Base-by-base conservation (phyloP, 1,140 invertebrate species). In the Psilanteris sp. region DNA sequence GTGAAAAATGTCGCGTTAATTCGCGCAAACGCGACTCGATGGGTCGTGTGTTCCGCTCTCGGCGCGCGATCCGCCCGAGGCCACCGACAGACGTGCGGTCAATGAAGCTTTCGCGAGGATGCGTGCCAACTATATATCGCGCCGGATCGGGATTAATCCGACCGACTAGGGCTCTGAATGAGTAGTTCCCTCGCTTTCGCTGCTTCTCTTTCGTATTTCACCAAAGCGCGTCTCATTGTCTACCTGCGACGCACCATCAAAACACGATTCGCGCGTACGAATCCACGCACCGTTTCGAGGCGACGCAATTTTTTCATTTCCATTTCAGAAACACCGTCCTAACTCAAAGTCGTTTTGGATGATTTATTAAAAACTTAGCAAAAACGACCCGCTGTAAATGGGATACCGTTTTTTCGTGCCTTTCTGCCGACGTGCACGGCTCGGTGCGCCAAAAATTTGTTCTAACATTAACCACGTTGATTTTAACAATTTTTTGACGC, bases 51-150 rank as follows among this genome's bases (percentile, higher is more conserved):
- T 50, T 13, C 24, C 46, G 15, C 24, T 34, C 39, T 57, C 31
- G 36, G 26, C 11, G 52, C 41, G 48, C 24, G 59, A 64, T 34
- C 29, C 18, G 70, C 71, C 71, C 27, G 48, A 59, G 61, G 61
- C 39, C 41, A 55, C 55, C 36, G 37, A 8, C 50, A 68, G 72
- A 62, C 72, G 39, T 18, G 48, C 72, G 64, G 72, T 70, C 57
- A 76, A 76, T 76, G 72, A 76, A 70, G 72, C 64, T 61, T 57
- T 52, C 72, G 72, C 72, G 32, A 34, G 18, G 52, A 64, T 76
- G 72, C 72, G 72, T 68, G 64, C 64, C 64, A 76, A 48, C 70
- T 64, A 54, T 36, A 67, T 57, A 52, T 52, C 55, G 55, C 54
- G 46, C 36, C 41, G 43, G 50, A 74, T 74, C 71, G 41, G 57